These are phyloP conservation scores for Mythimna ferrago DNA, from an alignment of 2,888 invertebrate species.

Conservation along the genomic window DNA sequence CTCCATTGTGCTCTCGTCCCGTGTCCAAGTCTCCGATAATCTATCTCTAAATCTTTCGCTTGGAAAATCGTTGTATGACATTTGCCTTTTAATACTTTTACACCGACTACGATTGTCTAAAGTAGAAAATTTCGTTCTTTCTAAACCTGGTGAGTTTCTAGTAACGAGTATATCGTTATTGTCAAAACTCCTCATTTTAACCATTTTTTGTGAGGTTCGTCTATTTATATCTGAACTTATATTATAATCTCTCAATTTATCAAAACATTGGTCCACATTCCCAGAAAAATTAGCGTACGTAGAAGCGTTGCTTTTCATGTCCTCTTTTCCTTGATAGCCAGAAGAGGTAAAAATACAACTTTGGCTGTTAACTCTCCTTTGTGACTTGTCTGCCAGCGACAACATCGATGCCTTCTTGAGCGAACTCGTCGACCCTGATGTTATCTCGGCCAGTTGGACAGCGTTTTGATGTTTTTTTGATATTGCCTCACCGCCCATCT, in stretches of 20 bases:
- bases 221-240: conserved; percentile 75
- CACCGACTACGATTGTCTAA: conserved; percentile 87
- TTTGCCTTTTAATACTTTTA: conserved; percentile 86
- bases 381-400: conserved; percentile 86
- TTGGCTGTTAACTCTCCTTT: conserved; percentile 85
- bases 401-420: conserved; percentile 87
- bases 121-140: conserved; percentile 86
- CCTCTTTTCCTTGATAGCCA: conserved; percentile 83
- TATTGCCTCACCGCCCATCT: conserved; percentile 86
- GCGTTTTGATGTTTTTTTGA: conserved; percentile 87
- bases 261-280: conserved; percentile 88
- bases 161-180: conserved; percentile 81
- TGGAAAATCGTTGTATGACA: conserved; percentile 89
- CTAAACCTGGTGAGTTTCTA: conserved; percentile 79
- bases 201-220: conserved; percentile 76
- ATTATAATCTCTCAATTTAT: conserved; percentile 83
- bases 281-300: conserved; percentile 88
- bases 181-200: conserved; percentile 86
- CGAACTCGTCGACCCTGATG: conserved; percentile 85
- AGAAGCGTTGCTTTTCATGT: conserved; percentile 81
- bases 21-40: conserved; percentile 80
- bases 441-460: conserved; percentile 88
- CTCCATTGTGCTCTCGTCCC: conserved; percentile 79
- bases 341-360: conserved; percentile 85
- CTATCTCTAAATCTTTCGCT: conserved; percentile 85